Evolutionary conservation across 1,140 invertebrate genomes (phyloP).

Genomic region (Batillaria attramentaria): DNA sequence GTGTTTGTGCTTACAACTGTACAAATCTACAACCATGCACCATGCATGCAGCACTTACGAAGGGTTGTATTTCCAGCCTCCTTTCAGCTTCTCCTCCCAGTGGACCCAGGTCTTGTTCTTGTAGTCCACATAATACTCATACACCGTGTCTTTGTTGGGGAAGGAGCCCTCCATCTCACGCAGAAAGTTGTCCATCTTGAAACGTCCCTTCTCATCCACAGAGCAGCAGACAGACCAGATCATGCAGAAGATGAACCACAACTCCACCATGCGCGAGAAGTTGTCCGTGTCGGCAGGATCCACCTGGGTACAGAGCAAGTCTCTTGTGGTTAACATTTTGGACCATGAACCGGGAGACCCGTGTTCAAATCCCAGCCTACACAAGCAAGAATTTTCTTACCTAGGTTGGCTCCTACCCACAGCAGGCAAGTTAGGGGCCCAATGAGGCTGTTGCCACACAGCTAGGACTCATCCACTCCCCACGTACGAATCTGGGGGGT

Average conservation of each 20-base stretch:
- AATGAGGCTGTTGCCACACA: too few relatives aligned
- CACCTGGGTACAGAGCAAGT: too few relatives aligned
- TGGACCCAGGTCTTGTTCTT: conserved; percentile 79
- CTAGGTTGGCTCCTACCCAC: too few relatives aligned
- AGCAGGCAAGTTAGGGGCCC: too few relatives aligned
- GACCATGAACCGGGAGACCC: too few relatives aligned
- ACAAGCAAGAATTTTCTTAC: too few relatives aligned
- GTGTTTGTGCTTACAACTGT: too few relatives aligned
- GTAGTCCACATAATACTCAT: conserved; percentile 89
- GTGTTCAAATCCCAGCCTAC: too few relatives aligned
- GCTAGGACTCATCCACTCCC: too few relatives aligned
- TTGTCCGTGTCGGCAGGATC: conserved; percentile 67
- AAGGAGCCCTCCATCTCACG: conserved; percentile 87
- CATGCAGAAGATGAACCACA: conserved; percentile 84
- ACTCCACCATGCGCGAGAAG: conserved; percentile 76
- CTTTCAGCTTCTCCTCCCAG: conserved; percentile 84
- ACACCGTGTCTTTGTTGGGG: conserved; percentile 87
- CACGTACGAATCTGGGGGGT: too few relatives aligned
- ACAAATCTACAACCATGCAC: background rate
- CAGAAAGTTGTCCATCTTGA: conserved; percentile 84
- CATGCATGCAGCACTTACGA: conserved; percentile 75
- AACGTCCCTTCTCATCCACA: conserved; percentile 85
- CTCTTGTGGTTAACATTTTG: too few relatives aligned
- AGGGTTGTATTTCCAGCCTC: conserved; percentile 80
- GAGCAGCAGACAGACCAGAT: conserved; percentile 88